Evolutionary conservation across 2,797 vertebrate genomes (phyloP), one percentile per base, ranked within the genome.

Genomic region (Harpagifer antarcticus): DNA sequence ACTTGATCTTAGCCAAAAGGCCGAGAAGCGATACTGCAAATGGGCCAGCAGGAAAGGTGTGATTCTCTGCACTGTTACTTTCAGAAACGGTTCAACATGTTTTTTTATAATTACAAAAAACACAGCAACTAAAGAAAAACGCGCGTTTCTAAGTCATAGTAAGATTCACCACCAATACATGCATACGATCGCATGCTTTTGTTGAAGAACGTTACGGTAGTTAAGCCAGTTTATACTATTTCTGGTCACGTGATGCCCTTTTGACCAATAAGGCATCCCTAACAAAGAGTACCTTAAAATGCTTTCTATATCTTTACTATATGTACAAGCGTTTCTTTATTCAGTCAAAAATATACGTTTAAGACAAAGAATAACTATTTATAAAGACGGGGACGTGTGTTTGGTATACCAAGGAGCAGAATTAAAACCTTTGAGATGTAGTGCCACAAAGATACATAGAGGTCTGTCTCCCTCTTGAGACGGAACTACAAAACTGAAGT

Each of bases 1-100:
- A 58, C 56, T 58, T 58, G 56, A 58, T 58, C 56, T 58, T 68
- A 68, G 66, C 66, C 66, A 68, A 68, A 62, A 62, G 60, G 45
- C 45, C 60, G 45, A 62, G 60, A 62, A 58, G 56, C 56, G 56
- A 58, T 58, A 15, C 13, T 8, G 2, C 1, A 1, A 9, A 4
- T 9, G 12, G 3, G 3, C 20, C n/a, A 0, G 40, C 12, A 12
- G 40, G 20, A 43, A 43, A 6, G 6, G n/a, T 4, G 12, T 58
- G 1, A 0, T 43, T 43, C 40, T 7, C 56, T 1, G 40, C 3
- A 8, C 13, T 40, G 15, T 5, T 1, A 10, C 1, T 64, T 13
- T 79, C n/a, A 31, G 17, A 67, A 45, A 55, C 2, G 72, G 82
- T 44, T 53, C 3, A 3, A 37, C 9, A 27, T 40, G 4, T 1